These are phyloP conservation scores for Girardinichthys multiradiatus DNA, from an alignment of 2,113 vertebrate species.

Conservation along the genomic window DNA sequence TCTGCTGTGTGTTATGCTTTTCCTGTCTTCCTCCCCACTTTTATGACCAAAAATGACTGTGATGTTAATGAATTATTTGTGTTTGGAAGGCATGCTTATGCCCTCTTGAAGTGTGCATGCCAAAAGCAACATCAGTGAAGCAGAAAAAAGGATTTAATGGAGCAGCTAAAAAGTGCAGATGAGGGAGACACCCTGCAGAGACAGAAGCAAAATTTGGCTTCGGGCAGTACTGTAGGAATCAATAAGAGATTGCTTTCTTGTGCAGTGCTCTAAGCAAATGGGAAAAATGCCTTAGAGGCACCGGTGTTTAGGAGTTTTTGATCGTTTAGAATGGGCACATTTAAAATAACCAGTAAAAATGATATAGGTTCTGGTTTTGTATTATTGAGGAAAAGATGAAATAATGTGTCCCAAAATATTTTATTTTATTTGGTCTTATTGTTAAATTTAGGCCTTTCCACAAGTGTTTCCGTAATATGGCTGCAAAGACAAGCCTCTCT, in stretches of 20 bases:
- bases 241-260: conserved; percentile 8
- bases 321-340: not conserved
- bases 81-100: not conserved
- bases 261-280: not conserved
- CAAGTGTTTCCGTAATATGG: too few relatives aligned
- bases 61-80: conserved; percentile 23
- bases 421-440: not conserved
- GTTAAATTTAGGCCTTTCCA: not conserved
- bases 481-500: too few relatives aligned
- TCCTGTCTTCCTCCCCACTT: not conserved
- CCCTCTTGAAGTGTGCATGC: not conserved
- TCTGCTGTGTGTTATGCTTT: conserved; percentile 1
- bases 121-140: conserved; percentile 18
- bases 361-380: not conserved
- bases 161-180: conserved; percentile 3
- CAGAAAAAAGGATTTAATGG: conserved; percentile 19
- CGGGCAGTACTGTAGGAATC: conserved; percentile 14
- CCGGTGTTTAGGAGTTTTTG: not conserved
- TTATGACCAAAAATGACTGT: conserved; percentile 14
- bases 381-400: not conserved
- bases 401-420: not conserved
- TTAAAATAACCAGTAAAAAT: not conserved
- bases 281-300: not conserved
- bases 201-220: not conserved
- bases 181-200: conserved; percentile 4